Conservation (phyloP, 2,888 invertebrate species). For the Horisme vitalbata region DNA sequence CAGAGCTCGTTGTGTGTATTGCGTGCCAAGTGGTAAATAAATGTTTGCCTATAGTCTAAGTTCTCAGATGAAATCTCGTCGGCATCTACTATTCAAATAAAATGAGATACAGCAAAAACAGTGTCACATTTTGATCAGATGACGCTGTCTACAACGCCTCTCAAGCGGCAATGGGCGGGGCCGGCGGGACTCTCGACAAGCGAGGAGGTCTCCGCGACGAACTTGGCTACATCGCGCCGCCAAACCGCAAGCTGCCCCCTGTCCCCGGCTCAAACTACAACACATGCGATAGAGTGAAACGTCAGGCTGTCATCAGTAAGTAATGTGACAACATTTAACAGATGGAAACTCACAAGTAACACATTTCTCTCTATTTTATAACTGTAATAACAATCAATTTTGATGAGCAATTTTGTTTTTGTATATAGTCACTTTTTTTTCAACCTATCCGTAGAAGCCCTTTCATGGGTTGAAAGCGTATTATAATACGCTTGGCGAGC, state of each 20-base stretch:
- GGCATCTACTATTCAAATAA: no score
- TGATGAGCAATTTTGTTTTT: no score
- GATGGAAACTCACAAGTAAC: neutral
- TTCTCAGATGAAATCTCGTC: no score
- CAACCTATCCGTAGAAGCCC: no score
- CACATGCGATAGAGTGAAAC: slow-evolving; percentile 96
- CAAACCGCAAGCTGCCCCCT: slow-evolving; percentile 95
- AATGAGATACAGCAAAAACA: neutral
- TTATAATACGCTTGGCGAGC: no score
- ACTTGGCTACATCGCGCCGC: slow-evolving; percentile 95
- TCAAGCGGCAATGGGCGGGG: slow-evolving; percentile 84
- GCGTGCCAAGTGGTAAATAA: no score
- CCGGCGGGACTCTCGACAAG: slow-evolving; percentile 90
- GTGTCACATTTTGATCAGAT: slow-evolving; percentile 75
- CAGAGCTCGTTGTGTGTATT: no score
- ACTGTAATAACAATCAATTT: no score
- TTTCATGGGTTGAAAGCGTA: no score
- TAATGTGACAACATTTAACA: slow-evolving; percentile 40
- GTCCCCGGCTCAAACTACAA: slow-evolving; percentile 97
- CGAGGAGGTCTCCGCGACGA: slow-evolving; percentile 92
- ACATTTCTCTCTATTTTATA: no score
- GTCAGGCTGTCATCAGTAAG: slow-evolving; percentile 96
- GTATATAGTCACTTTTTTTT: no score
- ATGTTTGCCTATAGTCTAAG: no score
- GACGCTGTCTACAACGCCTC: slow-evolving; percentile 96